Base-by-base conservation (phyloP, 2,888 invertebrate genomes). In the Diploptera punctata region DNA sequence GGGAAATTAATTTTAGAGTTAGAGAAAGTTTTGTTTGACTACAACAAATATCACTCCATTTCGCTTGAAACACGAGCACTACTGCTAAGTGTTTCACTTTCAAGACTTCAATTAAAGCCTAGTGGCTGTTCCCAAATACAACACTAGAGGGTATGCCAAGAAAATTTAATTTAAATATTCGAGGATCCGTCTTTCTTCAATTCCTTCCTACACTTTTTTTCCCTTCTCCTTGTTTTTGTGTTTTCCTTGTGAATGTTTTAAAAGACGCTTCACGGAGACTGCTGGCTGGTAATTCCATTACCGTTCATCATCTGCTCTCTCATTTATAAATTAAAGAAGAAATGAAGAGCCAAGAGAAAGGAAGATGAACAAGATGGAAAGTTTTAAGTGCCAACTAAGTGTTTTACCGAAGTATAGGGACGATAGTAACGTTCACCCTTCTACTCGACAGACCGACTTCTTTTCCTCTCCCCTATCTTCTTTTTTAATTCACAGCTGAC, bases 281-380 rank as follows among this genome's bases (percentile, higher is more conserved):
- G 31, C 61, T 62, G 68, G 52, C n/a, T 10, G 43, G 67, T 74
- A 74, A 74, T 74, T 62, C 74, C 72, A 74, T 74, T 74, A 72
- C 70, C 70, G 65, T 69, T 61, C 70, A 72, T 72, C 74, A 74
- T 67, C 65, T 60, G 65, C 62, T 71, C 72, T 72, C 67, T 71
- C 74, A 71, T 74, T 69, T 69, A 67, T 70, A 74, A 72, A 74
- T 74, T 74, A 74, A 72, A 69, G 67, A 61, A 60, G 60, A 67
- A 69, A 49, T 24, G 21, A 47, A 29, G 54, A 47, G 49, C 31
- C 18, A 69, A 67, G 60, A n/a, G 24, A 52, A 62, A 29, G 3
- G n/a, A 9, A 60, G 44, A 70, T 29, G 33, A 19, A 38, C 18
- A 38, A 47, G 60, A 57, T 62, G 21, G 70, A 31, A 21, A 49